These are phyloP conservation scores for Rhineura floridana DNA, from an alignment of 2,113 vertebrate species.

Conservation along the genomic window DNA sequence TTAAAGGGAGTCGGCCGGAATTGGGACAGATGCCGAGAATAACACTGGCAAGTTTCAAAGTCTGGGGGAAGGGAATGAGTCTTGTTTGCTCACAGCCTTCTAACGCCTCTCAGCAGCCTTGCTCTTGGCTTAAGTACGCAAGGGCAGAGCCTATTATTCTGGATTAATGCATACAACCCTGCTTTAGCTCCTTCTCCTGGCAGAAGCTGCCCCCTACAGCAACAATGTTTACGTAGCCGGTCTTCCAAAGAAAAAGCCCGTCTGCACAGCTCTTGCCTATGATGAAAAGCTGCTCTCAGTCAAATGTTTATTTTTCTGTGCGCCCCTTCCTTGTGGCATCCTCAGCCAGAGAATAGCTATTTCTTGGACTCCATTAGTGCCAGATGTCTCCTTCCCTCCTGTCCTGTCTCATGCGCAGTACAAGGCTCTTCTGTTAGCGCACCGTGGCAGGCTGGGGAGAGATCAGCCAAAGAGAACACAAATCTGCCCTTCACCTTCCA, in stretches of 20 bases:
- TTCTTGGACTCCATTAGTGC: conserved; percentile 5
- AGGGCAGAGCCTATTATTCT: conserved; percentile 18
- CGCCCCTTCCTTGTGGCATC: background rate
- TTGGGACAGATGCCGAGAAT: conserved; percentile 8
- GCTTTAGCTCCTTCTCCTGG: background rate
- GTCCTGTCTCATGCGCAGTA: background rate
- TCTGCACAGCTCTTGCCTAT: background rate
- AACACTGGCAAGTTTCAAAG: conserved; percentile 19
- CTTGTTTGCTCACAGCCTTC: background rate
- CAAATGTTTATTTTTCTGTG: conserved; percentile 23
- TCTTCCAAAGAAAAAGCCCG: conserved; percentile 20
- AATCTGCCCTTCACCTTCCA: conserved; percentile 1
- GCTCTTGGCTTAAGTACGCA: background rate
- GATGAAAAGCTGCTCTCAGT: background rate
- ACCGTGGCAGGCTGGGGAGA: background rate
- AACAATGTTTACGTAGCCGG: background rate
- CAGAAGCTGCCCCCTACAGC: background rate
- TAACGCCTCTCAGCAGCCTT: conserved; percentile 1
- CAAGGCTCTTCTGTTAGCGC: conserved; percentile 14
- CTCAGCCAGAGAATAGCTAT: conserved; percentile 15
- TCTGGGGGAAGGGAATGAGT: background rate
- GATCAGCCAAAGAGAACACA: conserved; percentile 2
- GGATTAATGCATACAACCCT: conserved; percentile 2
- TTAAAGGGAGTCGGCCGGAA: background rate
- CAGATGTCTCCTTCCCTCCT: background rate